Percentiles rank a stretch among this genome's conserved stretches.
Conservation (phyloP, 2,113 vertebrate genomes). For the Pholis gunnellus region DNA sequence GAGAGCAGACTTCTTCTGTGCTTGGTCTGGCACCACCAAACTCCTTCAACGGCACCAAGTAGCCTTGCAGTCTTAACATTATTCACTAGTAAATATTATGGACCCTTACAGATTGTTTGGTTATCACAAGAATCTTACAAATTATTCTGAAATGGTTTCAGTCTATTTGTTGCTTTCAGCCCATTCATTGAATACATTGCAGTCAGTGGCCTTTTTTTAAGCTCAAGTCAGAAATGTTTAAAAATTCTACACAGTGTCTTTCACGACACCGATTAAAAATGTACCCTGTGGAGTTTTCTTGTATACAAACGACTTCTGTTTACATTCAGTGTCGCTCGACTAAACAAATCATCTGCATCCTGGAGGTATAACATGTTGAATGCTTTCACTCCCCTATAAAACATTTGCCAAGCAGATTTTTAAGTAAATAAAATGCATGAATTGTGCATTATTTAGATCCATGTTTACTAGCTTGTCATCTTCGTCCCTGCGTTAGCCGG, state of each 20-base stretch:
- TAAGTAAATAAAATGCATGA: neutral
- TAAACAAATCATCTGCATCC: neutral
- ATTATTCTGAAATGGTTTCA: neutral
- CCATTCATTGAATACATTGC: neutral
- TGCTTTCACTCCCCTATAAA: neutral
- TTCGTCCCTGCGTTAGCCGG: neutral
- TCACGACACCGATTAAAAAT: neutral
- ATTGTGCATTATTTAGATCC: neutral
- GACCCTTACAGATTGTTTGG: neutral
- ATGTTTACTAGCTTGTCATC: neutral
- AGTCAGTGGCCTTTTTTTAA: neutral
- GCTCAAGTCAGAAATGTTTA: neutral
- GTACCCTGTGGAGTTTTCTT: neutral
- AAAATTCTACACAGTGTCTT: neutral
- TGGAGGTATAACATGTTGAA: neutral
- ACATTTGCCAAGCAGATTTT: neutral
- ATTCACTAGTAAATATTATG: neutral
- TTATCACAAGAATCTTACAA: neutral
- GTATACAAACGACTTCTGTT: neutral
- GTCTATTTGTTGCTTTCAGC: neutral
- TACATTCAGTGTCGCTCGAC: neutral
- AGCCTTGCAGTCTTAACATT: neutral
- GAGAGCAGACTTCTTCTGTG: neutral
- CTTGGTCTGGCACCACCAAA: neutral
- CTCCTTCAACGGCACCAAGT: constrained; percentile 4